Conservation (phyloP, 2,888 invertebrate species). For the Esperia sulphurella region DNA sequence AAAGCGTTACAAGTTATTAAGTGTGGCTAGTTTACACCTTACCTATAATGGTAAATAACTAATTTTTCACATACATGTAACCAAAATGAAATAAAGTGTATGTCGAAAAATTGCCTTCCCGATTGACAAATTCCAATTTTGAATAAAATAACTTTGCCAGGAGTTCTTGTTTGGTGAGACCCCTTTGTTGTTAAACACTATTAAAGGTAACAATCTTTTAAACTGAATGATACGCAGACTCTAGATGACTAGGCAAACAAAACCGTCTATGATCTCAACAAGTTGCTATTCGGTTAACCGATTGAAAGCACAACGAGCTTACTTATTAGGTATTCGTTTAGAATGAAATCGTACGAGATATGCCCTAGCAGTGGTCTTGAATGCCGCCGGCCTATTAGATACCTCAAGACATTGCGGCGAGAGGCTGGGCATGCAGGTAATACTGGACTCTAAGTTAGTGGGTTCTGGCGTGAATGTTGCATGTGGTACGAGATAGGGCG, state of each 20-base stretch:
- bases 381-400: slow-evolving; percentile 45
- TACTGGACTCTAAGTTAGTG: slow-evolving; percentile 62
- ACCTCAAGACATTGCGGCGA: slow-evolving; percentile 48
- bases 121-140: too few species aligned
- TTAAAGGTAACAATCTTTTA: too few species aligned
- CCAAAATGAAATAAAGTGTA: too few species aligned
- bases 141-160: too few species aligned
- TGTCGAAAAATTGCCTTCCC: too few species aligned
- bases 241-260: background rate
- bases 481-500: slow-evolving; percentile 44
- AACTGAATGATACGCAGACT: too few species aligned
- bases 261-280: slow-evolving; percentile 52
- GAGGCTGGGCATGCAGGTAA: slow-evolving; percentile 31
- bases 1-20: too few species aligned
- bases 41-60: too few species aligned
- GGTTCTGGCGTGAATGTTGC: slow-evolving; percentile 50
- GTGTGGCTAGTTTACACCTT: too few species aligned
- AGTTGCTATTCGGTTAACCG: slow-evolving; percentile 39
- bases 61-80: too few species aligned
- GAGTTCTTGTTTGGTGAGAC: too few species aligned
- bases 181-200: too few species aligned
- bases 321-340: slow-evolving; percentile 32
- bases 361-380: slow-evolving; percentile 32
- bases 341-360: slow-evolving; percentile 42
- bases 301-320: slow-evolving; percentile 22